Base-by-base conservation (phyloP, 2,113 vertebrate genomes). In the Crotalus horridus region DNA sequence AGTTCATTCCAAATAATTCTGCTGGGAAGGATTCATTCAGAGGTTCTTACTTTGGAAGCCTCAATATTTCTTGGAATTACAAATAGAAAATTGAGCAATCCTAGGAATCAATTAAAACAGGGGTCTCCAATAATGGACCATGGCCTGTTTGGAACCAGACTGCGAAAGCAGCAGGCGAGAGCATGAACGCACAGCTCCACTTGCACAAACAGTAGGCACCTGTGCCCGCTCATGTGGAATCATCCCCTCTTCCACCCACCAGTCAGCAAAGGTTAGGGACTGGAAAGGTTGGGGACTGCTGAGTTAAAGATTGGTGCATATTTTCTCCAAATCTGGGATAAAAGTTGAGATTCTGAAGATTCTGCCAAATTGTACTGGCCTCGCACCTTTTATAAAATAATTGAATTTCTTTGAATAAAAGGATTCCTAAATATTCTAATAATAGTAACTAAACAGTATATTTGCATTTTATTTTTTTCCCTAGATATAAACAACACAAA, bases 401-500 rank as follows among this genome's bases (percentile, higher is more conserved):
- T 2, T 53, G 43, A 92, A 64, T 10, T 81, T 93, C 9, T 43
- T 43, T 54, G 53, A 90, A 56, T 48, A 43, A 46, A 43, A 91
- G 51, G n/a, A 33, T 87, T 9, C 26, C 43, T 43, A 53, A 33
- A 15, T 26, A 43, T 94, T 87, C 59, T 90, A 46, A 24, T n/a
- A 87, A 87, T 13, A 1, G n/a, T 17, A 74, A 21, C 9, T 53
- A 48, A 90, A 58, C 55, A 17, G 53, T 48, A 23, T 74, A 15
- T 74, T 10, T 61, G 4, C 0, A 92, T 92, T 93, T 5, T 1
- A 1, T 86, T 0, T 26, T 90, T 92, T 87, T 90, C 87, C 93
- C 87, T 69, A 99, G 99, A 95, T 99, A 98, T 91, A 99, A 99
- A 95, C 98, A 99, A 54, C 99, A 99, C 95, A 97, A 98, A 97